Percentiles rank a stretch among this genome's conserved stretches.
These are phyloP conservation scores for Phyllostomus discolor DNA, from an alignment of 2,113 vertebrate species.

Conservation along the genomic window DNA sequence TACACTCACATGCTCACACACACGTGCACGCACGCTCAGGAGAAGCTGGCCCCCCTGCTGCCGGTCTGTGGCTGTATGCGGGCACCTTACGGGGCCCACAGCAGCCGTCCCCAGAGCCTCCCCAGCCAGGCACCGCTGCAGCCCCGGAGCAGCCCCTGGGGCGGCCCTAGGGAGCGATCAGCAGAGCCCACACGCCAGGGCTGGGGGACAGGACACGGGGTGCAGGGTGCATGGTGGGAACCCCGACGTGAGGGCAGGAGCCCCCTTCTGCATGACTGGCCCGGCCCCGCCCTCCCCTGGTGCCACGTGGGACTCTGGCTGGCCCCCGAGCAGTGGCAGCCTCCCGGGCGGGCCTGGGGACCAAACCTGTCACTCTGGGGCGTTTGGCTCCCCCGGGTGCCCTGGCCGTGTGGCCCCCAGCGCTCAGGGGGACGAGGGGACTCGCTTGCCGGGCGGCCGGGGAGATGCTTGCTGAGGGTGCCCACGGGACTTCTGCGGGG, in stretches of 20 bases:
- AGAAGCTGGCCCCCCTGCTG: neutral
- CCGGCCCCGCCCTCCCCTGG: fast-evolving
- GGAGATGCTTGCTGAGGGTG: fast-evolving
- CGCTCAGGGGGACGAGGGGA: fast-evolving
- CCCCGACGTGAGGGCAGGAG: neutral
- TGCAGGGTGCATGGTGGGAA: fast-evolving
- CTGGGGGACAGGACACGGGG: fast-evolving
- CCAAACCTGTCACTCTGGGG: fast-evolving
- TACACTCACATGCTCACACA: neutral
- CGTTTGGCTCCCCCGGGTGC: neutral
- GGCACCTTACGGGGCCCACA: fast-evolving
- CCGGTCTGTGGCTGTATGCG: fast-evolving
- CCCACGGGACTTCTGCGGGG: fast-evolving
- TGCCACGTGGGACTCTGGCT: fast-evolving
- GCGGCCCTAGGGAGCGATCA: fast-evolving
- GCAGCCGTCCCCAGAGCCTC: fast-evolving
- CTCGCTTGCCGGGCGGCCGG: fast-evolving
- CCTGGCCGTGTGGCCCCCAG: neutral
- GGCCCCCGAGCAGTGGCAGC: neutral
- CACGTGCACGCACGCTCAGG: no score
- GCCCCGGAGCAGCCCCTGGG: fast-evolving
- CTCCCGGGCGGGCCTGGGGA: fast-evolving
- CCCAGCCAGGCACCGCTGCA: fast-evolving
- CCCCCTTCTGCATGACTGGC: neutral
- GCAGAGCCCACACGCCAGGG: no score